phyloP scores from a whole-genome alignment of 2,888 invertebrate species.

The Lacanobia wlatinum region DNA sequence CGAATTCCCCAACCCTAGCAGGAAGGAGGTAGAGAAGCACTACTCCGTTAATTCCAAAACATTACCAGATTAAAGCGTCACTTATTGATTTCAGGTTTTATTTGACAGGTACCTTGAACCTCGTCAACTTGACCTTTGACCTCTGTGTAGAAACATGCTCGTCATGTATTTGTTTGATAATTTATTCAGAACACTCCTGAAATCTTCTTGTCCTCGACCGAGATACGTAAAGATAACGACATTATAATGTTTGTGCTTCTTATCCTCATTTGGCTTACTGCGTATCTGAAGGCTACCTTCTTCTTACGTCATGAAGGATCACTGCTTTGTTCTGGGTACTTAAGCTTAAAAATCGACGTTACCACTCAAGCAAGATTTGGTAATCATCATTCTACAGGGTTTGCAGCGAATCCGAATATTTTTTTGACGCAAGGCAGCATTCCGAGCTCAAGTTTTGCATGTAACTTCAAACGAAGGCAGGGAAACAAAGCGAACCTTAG shows the following conservation, averaged over 20 bases:
- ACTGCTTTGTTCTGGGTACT: not conserved
- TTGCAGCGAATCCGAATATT: not conserved
- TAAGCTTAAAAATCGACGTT: not conserved
- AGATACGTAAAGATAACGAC: constrained; percentile 10
- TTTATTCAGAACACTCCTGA: constrained; percentile 7
- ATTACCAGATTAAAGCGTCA: constrained; percentile 2
- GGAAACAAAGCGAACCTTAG: constrained; percentile 33
- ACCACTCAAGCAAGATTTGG: not conserved
- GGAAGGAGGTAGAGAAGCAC: not conserved
- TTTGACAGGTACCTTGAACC: constrained; percentile 7
- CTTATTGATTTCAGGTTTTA: constrained; percentile 24
- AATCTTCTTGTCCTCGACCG: not conserved
- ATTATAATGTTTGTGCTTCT: not conserved
- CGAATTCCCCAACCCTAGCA: no score
- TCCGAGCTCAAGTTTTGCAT: not conserved
- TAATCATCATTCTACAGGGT: not conserved
- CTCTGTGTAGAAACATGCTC: not conserved
- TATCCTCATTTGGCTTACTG: constrained; percentile 1
- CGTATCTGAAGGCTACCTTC: constrained; percentile 5
- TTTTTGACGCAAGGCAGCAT: not conserved
- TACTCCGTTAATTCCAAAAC: not conserved
- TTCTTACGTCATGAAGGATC: not conserved
- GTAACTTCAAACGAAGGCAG: not conserved
- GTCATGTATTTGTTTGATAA: constrained; percentile 14
- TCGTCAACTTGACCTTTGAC: constrained; percentile 12